Percentiles rank a stretch among this genome's conserved stretches.
Evolutionary conservation across 1,140 invertebrate species (phyloP).

Genomic region (Sinella curviseta): DNA sequence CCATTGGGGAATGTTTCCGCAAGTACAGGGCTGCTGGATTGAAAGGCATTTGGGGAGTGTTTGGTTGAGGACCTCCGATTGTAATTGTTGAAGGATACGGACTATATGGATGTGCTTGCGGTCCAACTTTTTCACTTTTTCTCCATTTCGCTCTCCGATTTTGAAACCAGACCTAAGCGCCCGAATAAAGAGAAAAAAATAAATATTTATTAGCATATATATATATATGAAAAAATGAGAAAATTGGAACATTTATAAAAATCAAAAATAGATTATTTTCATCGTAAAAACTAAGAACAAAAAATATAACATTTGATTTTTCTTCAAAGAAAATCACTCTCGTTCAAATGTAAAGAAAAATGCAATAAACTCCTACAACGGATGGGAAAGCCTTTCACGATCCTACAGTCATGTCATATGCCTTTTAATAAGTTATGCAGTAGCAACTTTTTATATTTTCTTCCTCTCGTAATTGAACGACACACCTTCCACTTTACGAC

Average conservation of each 20-base stretch:
- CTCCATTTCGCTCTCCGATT: conserved; percentile 58
- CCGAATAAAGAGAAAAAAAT: conserved; percentile 18
- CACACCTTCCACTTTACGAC: neutral
- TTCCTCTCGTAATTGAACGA: conserved; percentile 12
- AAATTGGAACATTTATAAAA: too few relatives aligned
- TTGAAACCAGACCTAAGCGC: conserved; percentile 60
- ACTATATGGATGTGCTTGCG: conserved; percentile 84
- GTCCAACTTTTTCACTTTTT: conserved; percentile 62
- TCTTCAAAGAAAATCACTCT: neutral
- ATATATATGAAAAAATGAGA: too few relatives aligned
- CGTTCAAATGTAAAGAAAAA: neutral
- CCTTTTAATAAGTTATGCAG: neutral
- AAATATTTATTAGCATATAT: neutral
- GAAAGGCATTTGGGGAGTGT: conserved; percentile 57
- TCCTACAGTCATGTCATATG: neutral
- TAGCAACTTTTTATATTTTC: neutral
- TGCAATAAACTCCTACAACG: too few relatives aligned
- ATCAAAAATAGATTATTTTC: neutral
- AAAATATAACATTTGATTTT: too few relatives aligned
- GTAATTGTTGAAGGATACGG: conserved; percentile 65
- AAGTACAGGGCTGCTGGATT: conserved; percentile 41
- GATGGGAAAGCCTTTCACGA: neutral
- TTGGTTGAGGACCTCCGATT: conserved; percentile 60
- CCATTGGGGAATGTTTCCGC: conserved; percentile 40
- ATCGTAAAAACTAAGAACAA: neutral